These are phyloP conservation scores for Mandrillus leucophaeus DNA, from an alignment of 2,113 vertebrate genomes.

Conservation along the genomic window DNA sequence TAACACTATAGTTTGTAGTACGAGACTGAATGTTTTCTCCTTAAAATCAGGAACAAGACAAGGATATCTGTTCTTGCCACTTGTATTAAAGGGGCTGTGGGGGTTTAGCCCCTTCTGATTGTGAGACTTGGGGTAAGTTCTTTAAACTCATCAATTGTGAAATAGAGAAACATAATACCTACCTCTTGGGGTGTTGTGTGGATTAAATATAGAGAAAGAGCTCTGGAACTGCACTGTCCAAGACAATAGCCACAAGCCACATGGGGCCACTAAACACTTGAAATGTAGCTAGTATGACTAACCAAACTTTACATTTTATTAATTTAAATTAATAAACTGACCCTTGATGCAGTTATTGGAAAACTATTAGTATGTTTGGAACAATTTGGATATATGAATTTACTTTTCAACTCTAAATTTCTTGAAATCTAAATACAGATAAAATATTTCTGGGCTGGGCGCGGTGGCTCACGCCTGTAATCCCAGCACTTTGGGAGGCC, in stretches of 20 bases:
- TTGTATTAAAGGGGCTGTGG: too few relatives aligned
- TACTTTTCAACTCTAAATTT: not conserved
- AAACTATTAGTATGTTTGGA: not conserved
- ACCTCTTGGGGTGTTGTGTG: not conserved
- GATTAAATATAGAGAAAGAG: not conserved
- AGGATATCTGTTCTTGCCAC: too few relatives aligned
- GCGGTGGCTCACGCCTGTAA: not conserved
- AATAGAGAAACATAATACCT: not conserved
- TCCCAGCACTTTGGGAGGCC: not conserved
- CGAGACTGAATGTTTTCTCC: too few relatives aligned
- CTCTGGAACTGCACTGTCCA: not conserved
- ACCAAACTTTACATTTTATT: constrained; percentile 14
- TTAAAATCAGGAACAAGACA: too few relatives aligned
- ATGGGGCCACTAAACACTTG: not conserved
- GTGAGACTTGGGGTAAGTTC: not conserved
- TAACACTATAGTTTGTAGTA: too few relatives aligned
- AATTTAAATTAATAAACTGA: not conserved
- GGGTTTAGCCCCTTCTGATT: not conserved
- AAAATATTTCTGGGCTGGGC: not conserved
- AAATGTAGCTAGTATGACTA: not conserved
- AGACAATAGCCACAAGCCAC: not conserved
- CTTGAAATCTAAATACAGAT: not conserved
- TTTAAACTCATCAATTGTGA: not conserved
- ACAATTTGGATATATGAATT: not conserved
- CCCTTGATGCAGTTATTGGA: not conserved